Evolutionary conservation across 2,113 vertebrate genomes (phyloP).

Genomic region (Chinchilla lanigera): DNA sequence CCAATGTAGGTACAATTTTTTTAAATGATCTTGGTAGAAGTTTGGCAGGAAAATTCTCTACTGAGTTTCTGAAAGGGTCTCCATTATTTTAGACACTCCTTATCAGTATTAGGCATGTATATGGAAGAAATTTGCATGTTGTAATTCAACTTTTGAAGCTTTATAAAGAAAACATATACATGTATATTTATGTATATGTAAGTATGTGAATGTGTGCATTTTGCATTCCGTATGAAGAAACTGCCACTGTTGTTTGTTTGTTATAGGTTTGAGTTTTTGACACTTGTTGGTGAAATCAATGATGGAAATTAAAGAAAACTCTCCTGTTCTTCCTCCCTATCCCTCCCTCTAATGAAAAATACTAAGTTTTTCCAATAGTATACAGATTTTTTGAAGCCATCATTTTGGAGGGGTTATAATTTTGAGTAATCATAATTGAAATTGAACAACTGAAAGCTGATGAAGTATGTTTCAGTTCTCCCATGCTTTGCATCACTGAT

Average conservation of each 20-base stretch:
- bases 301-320: constrained; percentile 70
- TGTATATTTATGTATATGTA: constrained; percentile 86
- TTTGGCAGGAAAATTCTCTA: constrained; percentile 73
- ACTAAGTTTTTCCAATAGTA: constrained; percentile 67
- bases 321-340: constrained; percentile 48
- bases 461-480: constrained; percentile 63
- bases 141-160: constrained; percentile 85
- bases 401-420: constrained; percentile 76
- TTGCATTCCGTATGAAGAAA: constrained; percentile 80
- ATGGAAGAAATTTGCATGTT: constrained; percentile 83
- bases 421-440: constrained; percentile 68
- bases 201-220: constrained; percentile 82
- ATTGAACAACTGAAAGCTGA: constrained; percentile 70
- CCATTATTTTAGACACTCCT: constrained; percentile 86
- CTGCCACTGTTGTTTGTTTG: constrained; percentile 84
- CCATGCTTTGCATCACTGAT: constrained; percentile 64
- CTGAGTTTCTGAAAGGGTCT: constrained; percentile 75
- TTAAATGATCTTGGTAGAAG: constrained; percentile 23
- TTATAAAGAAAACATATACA: constrained; percentile 84
- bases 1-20: constrained; percentile 67
- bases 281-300: constrained; percentile 80
- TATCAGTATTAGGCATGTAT: constrained; percentile 85
- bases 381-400: constrained; percentile 78
- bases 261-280: constrained; percentile 85
- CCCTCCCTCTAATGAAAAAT: constrained; percentile 72